Base-by-base conservation (phyloP, 1,140 invertebrate genomes). In the Heliothis virescens region DNA sequence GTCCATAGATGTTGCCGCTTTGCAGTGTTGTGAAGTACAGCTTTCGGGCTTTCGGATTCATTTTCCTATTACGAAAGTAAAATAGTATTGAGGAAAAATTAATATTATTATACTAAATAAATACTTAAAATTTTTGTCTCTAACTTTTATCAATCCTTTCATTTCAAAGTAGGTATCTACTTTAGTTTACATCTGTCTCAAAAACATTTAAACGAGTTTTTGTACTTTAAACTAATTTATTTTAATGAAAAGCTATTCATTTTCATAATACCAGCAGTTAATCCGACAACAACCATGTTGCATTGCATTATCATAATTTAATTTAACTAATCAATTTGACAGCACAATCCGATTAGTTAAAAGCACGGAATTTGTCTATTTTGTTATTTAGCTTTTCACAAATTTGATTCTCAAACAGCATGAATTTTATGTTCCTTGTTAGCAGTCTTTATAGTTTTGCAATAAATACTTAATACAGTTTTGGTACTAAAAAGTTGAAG, bases 1-100 rank as follows among this genome's bases (percentile, higher is more conserved):
- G 85, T 86, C 89, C 86, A 77, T 87, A 76, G 80, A 86, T 82
- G 73, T 77, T 71, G 72, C 80, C 72, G 77, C 52, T 74, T 83
- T 79, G 62, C 79, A 81, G 13, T 60, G 55, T 80, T 83, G 73
- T 82, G 65, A 77, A 76, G 67, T 53, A 79, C 55, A 29, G 72
- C 73, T 79, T 77, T 82, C 79, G 50, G 81, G 72, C 73, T 79
- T 77, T 82, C 75, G 50, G 81, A 80, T 81, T 74, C 72, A 74
- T 47, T 55, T 74, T 55, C 52, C 26, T 65, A 78, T 63, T 77
- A 69, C 34, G 53, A n/a, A 15, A 60, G 21, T 13, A 52, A 21
- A 26, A 29, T 47, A 15, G 48, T 71, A 71, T 57, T 72, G 69
- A 55, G 50, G 52, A 72, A 72, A 55, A 72, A 34, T 72, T 72